Percentiles rank a stretch among this genome's conserved stretches.
Evolutionary conservation across 2,113 vertebrate genomes (phyloP).

Genomic region (Chitala chitala): DNA sequence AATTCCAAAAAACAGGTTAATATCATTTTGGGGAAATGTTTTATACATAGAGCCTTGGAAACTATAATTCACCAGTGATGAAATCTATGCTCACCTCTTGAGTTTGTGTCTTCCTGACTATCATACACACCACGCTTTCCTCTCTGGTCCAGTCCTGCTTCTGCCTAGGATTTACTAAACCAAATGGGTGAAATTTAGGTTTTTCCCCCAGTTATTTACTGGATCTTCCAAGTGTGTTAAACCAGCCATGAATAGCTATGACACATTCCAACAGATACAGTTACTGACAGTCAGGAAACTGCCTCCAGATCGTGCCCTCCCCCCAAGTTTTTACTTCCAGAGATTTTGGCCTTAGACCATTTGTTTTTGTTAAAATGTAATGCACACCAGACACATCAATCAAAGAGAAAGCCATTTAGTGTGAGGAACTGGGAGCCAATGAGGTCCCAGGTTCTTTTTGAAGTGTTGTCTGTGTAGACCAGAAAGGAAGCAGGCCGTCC

Average conservation of each 20-base stretch:
- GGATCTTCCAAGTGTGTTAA: neutral
- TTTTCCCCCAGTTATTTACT: no score
- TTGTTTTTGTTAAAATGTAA: conserved; percentile 24
- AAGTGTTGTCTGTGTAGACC: neutral
- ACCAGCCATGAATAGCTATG: neutral
- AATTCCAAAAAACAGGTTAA: no score
- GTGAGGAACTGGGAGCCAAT: neutral
- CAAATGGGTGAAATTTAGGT: no score
- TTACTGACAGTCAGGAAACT: neutral
- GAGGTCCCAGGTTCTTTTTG: neutral
- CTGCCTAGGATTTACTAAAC: no score
- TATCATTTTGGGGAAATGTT: no score
- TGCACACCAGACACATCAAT: neutral
- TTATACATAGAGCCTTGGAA: no score
- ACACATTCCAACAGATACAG: neutral
- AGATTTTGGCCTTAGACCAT: neutral
- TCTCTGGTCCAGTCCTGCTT: no score
- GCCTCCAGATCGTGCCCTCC: neutral
- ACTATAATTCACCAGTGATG: no score
- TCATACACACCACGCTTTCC: no score
- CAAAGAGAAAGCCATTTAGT: neutral
- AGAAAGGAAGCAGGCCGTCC: neutral
- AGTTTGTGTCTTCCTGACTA: no score
- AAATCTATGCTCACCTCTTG: no score
- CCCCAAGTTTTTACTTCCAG: neutral